phyloP scores from a whole-genome alignment of 2,888 invertebrate genomes.

The Pristionchus fissidentatus region DNA sequence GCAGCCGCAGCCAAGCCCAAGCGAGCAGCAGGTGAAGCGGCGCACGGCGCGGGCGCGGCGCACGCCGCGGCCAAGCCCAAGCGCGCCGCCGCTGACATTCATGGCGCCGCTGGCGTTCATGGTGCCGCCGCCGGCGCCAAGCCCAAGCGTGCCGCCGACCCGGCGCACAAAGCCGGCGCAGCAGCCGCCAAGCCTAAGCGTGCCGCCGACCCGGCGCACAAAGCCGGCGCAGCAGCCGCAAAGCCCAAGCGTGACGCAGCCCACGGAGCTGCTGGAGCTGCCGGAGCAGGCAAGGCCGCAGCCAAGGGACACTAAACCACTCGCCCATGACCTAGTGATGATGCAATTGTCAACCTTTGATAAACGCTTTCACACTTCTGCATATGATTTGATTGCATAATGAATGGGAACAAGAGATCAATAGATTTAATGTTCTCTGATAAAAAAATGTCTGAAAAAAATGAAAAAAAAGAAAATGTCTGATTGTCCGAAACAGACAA shows the following conservation, averaged over 20 bases:
- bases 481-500: too few species aligned
- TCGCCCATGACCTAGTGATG: too few species aligned
- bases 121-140: not conserved
- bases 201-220: not conserved
- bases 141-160: not conserved
- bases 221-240: not conserved
- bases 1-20: not conserved
- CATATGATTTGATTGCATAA: too few species aligned
- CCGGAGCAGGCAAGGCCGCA: too few species aligned
- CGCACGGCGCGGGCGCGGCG: not conserved
- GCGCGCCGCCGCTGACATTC: not conserved
- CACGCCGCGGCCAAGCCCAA: not conserved
- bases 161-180: not conserved
- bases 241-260: not conserved
- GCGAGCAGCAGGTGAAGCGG: not conserved
- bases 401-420: too few species aligned
- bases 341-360: too few species aligned
- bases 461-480: too few species aligned
- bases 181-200: not conserved
- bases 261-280: not conserved
- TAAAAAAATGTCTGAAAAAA: too few species aligned
- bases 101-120: not conserved
- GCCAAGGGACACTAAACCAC: too few species aligned
- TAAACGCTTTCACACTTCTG: too few species aligned
- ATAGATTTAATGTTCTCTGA: too few species aligned